These are phyloP conservation scores for Tenthredo amoena DNA, from an alignment of 2,888 invertebrate species.

Conservation along the genomic window DNA sequence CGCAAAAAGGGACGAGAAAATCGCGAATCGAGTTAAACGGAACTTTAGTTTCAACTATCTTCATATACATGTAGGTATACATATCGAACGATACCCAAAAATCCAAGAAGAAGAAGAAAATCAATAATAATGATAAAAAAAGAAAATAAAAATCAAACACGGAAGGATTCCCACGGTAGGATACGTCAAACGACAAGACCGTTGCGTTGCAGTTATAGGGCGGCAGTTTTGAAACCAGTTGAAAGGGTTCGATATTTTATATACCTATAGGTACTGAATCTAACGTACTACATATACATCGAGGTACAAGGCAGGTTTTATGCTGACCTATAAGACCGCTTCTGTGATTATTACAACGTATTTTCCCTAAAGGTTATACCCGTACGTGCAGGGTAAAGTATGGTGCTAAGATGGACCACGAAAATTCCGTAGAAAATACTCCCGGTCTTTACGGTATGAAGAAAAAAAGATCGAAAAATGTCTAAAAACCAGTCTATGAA, in stretches of 20 bases:
- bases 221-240: not conserved
- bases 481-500: too few relatives aligned
- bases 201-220: not conserved
- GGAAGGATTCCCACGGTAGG: constrained; percentile 7
- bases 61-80: too few relatives aligned
- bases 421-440: too few relatives aligned
- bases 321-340: not conserved
- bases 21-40: not conserved
- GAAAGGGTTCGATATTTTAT: constrained; percentile 19
- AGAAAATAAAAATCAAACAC: not conserved
- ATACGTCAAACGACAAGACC: not conserved
- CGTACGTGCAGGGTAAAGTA: not conserved
- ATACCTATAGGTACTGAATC: not conserved
- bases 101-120: not conserved
- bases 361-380: not conserved
- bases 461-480: too few relatives aligned
- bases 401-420: not conserved
- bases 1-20: not conserved
- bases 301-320: not conserved
- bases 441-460: too few relatives aligned
- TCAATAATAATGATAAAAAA: not conserved
- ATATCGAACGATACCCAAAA: too few relatives aligned
- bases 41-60: too few relatives aligned
- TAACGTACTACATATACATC: not conserved
- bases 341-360: not conserved